Evolutionary conservation across 2,113 vertebrate species (phyloP), one percentile per base, ranked within the genome.

Genomic region (Ciconia boyciana): DNA sequence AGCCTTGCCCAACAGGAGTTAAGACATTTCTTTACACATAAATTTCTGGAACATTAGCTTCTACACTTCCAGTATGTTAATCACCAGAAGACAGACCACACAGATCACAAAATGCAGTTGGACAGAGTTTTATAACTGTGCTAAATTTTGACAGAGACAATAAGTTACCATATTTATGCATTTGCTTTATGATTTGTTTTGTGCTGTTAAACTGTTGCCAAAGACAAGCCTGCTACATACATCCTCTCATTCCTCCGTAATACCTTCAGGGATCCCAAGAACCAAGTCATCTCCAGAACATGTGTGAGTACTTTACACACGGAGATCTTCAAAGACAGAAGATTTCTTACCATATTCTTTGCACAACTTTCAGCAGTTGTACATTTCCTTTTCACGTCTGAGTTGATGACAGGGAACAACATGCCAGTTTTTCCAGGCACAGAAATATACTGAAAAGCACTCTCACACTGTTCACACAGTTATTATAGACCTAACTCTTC

Each of bases 291-390:
- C 87, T 55, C 87, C 93, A 58, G 90, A 93, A 93, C 66, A 74
- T 5, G 44, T 65, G 18, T 1, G 26, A 86, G 57, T 58, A 81
- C 52, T 46, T 86, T 36, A 64, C 81, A 87, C 77, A 87, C 19
- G 43, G 81, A 90, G 89, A 96, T 75, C 87, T 95, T 92, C 88
- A 60, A 87, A 96, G 85, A 60, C 83, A 72, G 32, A 90, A 51
- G 71, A 87, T 71, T 77, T 87, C 58, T 79, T 60, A 69, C n/a
- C 71, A 87, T 61, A 68, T 44, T 94, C 80, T 74, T 83, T 89
- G 86, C 90, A 93, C 95, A 90, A 93, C 94, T 92, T 92, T 83
- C 84, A 92, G 75, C 90, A 81, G 86, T 85, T 95, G 91, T 52
- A 81, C 48, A 55, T 88, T 96, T 96, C 97, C 94, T 93, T 43